These are phyloP conservation scores for Accipiter virgatus DNA, from an alignment of 2,113 vertebrate genomes.

Conservation along the genomic window DNA sequence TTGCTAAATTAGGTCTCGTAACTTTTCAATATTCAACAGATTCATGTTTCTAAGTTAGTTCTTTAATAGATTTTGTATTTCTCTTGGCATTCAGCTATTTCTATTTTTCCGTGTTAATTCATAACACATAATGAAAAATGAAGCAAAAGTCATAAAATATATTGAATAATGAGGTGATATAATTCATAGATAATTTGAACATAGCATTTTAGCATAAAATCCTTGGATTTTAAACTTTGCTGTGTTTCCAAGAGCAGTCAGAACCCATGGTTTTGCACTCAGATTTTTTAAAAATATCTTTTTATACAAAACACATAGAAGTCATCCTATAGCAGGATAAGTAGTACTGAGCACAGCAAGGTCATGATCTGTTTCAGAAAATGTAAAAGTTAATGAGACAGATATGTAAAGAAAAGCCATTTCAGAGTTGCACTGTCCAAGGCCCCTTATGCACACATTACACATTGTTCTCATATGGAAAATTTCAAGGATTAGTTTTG, in stretches of 20 bases:
- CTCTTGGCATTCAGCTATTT: not conserved
- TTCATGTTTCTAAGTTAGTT: not conserved
- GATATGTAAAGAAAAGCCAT: not conserved
- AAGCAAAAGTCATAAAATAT: not conserved
- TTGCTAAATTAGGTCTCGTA: not conserved
- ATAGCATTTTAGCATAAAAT: not conserved
- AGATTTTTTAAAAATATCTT: not conserved
- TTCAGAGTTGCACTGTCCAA: not conserved
- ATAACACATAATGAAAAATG: not conserved
- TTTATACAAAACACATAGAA: not conserved
- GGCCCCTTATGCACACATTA: not conserved
- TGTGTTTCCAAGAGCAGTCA: not conserved
- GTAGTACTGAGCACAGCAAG: not conserved
- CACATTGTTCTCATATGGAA: not conserved
- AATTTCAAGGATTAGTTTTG: not conserved
- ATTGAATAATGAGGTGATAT: not conserved
- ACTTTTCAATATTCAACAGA: slow-evolving; percentile 11
- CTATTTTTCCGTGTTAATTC: not conserved
- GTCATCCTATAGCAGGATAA: not conserved
- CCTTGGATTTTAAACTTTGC: not conserved
- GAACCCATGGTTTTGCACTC: not conserved
- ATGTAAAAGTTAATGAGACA: not conserved
- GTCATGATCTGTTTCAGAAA: not conserved
- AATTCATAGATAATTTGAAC: not conserved
- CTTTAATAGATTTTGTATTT: not conserved